Percentiles rank a stretch among this genome's conserved stretches.
phyloP scores from a whole-genome alignment of 23 tunicate species.

The Phallusia fumigata region DNA sequence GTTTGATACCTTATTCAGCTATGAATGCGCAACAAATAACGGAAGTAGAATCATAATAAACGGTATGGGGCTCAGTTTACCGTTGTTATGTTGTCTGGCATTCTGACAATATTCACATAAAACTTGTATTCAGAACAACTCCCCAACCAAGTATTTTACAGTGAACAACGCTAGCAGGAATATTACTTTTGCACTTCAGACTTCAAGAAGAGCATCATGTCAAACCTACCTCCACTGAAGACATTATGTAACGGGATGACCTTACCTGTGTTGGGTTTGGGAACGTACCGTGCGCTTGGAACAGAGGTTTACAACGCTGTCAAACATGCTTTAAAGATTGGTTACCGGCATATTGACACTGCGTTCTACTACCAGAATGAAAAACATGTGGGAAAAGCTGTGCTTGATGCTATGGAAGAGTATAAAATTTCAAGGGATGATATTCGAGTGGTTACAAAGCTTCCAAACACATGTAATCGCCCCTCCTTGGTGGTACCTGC shows the following conservation, averaged over 20 bases:
- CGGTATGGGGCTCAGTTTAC: too few species aligned
- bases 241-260: conserved; percentile 58
- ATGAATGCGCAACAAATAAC: too few species aligned
- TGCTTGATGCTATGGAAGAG: conserved; percentile 44
- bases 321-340: conserved; percentile 53
- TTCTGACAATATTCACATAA: too few species aligned
- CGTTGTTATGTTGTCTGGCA: too few species aligned
- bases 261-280: conserved; percentile 74
- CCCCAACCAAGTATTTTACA: too few species aligned
- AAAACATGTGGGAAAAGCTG: conserved; percentile 71
- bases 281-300: conserved; percentile 52
- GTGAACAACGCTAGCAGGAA: too few species aligned
- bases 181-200: too few species aligned
- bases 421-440: conserved; percentile 55
- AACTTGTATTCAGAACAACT: too few species aligned
- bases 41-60: too few species aligned
- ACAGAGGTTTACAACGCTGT: conserved; percentile 48
- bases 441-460: conserved; percentile 59
- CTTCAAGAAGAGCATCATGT: not conserved
- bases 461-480: conserved; percentile 61
- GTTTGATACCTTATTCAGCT: too few species aligned
- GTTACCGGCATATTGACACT: conserved; percentile 92
- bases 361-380: conserved; percentile 76
- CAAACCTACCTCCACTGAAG: not conserved
- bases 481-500: conserved; percentile 78